Percentiles rank a stretch among this genome's conserved stretches.
These are phyloP conservation scores for Turnix velox DNA, from an alignment of 2,113 vertebrate genomes.

Conservation along the genomic window DNA sequence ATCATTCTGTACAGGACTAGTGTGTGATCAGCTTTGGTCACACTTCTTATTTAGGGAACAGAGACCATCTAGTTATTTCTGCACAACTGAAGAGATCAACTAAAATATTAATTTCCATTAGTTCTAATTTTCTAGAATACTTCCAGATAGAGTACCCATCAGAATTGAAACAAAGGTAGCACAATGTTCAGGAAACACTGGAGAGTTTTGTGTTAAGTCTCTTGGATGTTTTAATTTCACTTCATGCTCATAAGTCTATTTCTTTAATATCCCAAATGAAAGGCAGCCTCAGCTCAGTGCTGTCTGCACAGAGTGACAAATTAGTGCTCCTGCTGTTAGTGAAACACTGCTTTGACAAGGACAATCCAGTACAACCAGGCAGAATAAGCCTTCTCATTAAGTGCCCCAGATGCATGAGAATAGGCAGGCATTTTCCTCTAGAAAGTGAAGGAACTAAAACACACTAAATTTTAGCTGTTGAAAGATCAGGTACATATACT, in stretches of 20 bases:
- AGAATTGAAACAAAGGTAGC: background rate
- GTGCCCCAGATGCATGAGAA: background rate
- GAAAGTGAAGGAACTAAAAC: background rate
- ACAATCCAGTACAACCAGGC: background rate
- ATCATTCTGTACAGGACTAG: background rate
- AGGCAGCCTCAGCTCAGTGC: background rate
- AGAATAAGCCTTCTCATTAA: background rate
- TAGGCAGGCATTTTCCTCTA: background rate
- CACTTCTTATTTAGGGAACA: conserved; percentile 19
- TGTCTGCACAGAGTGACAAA: background rate
- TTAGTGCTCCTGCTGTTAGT: background rate
- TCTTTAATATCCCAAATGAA: background rate
- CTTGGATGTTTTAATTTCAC: background rate
- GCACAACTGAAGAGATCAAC: background rate
- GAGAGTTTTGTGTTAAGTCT: background rate
- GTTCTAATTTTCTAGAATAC: background rate
- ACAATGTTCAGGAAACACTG: background rate
- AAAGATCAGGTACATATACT: background rate
- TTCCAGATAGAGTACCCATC: background rate
- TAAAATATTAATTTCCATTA: conserved; percentile 18
- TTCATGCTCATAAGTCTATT: background rate
- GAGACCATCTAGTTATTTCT: conserved; percentile 10
- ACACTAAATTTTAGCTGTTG: background rate
- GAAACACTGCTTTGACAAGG: background rate
- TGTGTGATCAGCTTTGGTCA: background rate